phyloP scores from a whole-genome alignment of 2,113 vertebrate genomes.

The Oceanites oceanicus region DNA sequence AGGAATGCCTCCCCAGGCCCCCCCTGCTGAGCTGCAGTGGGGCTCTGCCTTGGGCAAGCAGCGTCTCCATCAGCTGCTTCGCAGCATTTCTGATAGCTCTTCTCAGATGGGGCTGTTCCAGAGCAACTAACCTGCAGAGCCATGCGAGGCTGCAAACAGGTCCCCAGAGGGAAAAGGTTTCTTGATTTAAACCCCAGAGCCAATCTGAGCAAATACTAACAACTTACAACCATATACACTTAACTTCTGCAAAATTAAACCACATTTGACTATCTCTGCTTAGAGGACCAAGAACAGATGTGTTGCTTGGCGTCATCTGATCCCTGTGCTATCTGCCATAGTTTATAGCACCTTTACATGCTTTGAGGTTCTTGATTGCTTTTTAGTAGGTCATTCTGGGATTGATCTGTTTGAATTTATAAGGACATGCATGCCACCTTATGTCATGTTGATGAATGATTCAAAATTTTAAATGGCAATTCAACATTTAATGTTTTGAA shows the following conservation, averaged over 20 bases:
- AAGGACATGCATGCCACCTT: slow-evolving; percentile 21
- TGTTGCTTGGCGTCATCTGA: not conserved
- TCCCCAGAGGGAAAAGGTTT: not conserved
- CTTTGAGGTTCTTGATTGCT: slow-evolving; percentile 35
- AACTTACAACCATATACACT: not conserved
- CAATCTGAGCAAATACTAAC: not conserved
- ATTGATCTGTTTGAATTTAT: slow-evolving; percentile 56
- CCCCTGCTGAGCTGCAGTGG: not conserved
- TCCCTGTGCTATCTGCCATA: not conserved
- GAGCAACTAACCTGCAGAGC: not conserved
- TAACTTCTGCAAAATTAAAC: not conserved
- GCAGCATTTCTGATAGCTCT: not conserved
- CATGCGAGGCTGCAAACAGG: fast-evolving
- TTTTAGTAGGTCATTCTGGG: slow-evolving; percentile 53
- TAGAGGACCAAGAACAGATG: not conserved
- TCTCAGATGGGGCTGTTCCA: not conserved
- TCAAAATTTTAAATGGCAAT: slow-evolving; percentile 62
- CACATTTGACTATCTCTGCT: not conserved
- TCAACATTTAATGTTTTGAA: slow-evolving; percentile 52
- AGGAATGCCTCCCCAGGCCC: not conserved
- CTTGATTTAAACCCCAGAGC: not conserved
- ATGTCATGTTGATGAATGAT: slow-evolving; percentile 45
- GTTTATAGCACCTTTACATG: slow-evolving; percentile 40
- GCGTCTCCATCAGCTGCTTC: not conserved
- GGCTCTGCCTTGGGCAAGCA: not conserved